phyloP scores from a whole-genome alignment of 2,888 invertebrate genomes.

The Reticulitermes lucifugus region DNA sequence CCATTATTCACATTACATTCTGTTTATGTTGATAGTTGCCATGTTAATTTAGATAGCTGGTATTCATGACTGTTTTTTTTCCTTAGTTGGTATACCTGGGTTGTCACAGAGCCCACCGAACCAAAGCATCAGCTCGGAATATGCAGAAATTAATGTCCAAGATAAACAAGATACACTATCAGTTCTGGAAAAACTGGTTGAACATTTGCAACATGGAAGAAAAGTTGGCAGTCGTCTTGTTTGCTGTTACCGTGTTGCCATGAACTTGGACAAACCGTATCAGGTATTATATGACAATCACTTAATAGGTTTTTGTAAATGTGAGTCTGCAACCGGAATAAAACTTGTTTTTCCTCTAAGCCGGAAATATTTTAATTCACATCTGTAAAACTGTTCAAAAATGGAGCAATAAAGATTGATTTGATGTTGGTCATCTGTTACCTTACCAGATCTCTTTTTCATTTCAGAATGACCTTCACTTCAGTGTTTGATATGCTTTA shows the following conservation, averaged over 20 bases:
- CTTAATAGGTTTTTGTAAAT: too few relatives aligned
- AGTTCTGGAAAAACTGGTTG: slow-evolving; percentile 65
- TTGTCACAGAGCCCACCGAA: slow-evolving; percentile 55
- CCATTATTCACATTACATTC: too few relatives aligned
- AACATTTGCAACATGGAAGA: slow-evolving; percentile 67
- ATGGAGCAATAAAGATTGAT: too few relatives aligned
- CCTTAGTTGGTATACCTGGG: not conserved
- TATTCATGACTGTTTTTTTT: not conserved
- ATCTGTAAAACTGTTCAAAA: too few relatives aligned
- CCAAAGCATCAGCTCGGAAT: slow-evolving; percentile 47
- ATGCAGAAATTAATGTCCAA: slow-evolving; percentile 53
- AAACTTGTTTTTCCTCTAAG: too few relatives aligned
- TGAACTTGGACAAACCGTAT: slow-evolving; percentile 65
- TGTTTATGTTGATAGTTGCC: too few relatives aligned
- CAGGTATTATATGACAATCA: slow-evolving; percentile 7
- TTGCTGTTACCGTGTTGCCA: slow-evolving; percentile 69
- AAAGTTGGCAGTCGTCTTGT: slow-evolving; percentile 68
- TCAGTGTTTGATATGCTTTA: too few relatives aligned
- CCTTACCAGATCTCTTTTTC: too few relatives aligned
- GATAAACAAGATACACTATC: slow-evolving; percentile 60
- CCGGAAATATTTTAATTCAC: too few relatives aligned
- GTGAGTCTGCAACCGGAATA: too few relatives aligned
- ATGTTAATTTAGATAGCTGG: not conserved
- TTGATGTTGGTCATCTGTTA: too few relatives aligned
- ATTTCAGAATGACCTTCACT: too few relatives aligned